phyloP scores from a whole-genome alignment of 2,888 invertebrate species.

The Sesia apiformis region DNA sequence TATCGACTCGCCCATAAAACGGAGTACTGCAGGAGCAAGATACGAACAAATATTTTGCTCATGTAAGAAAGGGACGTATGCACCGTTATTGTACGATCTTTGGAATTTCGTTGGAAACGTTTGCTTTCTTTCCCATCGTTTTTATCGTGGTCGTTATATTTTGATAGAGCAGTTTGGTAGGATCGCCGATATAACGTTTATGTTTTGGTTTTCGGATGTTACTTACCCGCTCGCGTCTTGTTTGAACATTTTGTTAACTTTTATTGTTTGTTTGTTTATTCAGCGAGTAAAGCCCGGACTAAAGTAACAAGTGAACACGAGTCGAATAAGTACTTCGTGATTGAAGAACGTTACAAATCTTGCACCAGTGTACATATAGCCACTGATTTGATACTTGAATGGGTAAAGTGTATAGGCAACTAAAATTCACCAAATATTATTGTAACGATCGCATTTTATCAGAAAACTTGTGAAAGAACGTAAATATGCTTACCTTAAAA shows the following conservation, averaged over 20 bases:
- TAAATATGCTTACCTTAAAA: constrained; percentile 53
- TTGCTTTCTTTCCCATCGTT: constrained; percentile 71
- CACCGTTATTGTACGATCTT: constrained; percentile 62
- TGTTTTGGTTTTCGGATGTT: constrained; percentile 58
- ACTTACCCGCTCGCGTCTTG: constrained; percentile 30
- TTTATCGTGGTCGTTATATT: constrained; percentile 72
- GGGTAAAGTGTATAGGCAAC: no score
- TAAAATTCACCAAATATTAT: no score
- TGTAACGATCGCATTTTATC: constrained; percentile 18
- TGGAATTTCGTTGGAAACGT: constrained; percentile 64
- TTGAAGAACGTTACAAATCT: no score
- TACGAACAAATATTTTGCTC: constrained; percentile 30
- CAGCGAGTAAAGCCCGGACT: no score
- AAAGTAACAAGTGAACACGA: no score
- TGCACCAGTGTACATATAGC: no score
- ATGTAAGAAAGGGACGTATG: constrained; percentile 43
- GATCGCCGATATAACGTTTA: constrained; percentile 71
- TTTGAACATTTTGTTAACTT: constrained; percentile 24
- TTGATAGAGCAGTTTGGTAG: constrained; percentile 68
- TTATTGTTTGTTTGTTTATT: constrained; percentile 16
- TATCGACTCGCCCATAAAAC: constrained; percentile 68
- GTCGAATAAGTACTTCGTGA: no score
- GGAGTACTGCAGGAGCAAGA: constrained; percentile 52
- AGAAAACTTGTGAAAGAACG: constrained; percentile 20
- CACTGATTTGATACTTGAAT: no score